Conservation (phyloP, 2,888 invertebrate species). For the Cataglyphis altisquamis region DNA sequence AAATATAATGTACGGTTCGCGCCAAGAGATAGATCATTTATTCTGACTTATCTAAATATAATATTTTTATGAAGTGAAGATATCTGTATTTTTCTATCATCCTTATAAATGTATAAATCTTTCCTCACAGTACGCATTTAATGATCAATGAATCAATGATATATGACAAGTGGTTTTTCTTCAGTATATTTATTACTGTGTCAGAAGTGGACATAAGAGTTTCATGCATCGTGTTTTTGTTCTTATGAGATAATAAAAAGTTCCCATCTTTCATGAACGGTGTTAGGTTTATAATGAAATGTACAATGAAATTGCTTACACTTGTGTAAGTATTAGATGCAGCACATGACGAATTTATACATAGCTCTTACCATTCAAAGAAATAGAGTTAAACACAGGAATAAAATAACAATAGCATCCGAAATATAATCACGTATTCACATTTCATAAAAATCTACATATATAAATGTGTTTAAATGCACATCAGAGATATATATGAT, state of each 20-base stretch:
- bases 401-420: conserved; percentile 7
- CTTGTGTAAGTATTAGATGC: neutral
- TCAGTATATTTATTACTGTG: conserved; percentile 30
- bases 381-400: neutral
- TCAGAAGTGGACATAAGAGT: conserved; percentile 7
- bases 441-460: conserved; percentile 18
- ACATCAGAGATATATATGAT: neutral
- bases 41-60: conserved; percentile 81
- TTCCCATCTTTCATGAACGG: neutral
- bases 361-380: neutral
- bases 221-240: conserved; percentile 15
- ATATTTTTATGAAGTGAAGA: conserved; percentile 79
- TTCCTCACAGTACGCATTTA: neutral
- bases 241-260: conserved; percentile 1
- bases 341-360: conserved; percentile 20
- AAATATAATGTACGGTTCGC: conserved; percentile 74
- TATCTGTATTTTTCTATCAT: conserved; percentile 33
- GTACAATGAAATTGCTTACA: conserved; percentile 31
- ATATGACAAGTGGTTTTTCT: neutral
- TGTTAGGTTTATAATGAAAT: conserved; percentile 40
- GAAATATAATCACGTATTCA: neutral
- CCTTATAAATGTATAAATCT: conserved; percentile 14
- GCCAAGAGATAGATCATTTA: conserved; percentile 77
- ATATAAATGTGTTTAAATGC: conserved; percentile 9
- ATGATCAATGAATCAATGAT: neutral